Base-by-base conservation (phyloP, 2,113 vertebrate genomes). In the Mesitornis unicolor region DNA sequence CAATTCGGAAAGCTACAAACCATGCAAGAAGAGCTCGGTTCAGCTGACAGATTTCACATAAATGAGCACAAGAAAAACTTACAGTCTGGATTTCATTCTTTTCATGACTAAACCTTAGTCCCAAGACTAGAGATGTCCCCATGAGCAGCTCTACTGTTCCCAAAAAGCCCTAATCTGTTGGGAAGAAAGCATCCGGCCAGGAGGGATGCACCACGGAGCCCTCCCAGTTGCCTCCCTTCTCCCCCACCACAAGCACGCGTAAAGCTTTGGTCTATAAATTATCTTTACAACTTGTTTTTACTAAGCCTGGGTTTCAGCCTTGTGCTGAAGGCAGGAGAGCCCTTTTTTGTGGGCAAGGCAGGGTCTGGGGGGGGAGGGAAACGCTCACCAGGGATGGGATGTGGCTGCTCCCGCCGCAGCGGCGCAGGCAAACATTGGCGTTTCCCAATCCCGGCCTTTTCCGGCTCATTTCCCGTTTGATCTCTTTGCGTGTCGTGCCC, bases 391-490 rank as follows among this genome's bases (percentile, higher is more conserved):
- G 63, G 61, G 53, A 17, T 13, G 28, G 36, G 89, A 68, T 87
- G 64, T 1, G n/a, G 65, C 64, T 78, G 22, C 33, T 92, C 36
- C 63, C 73, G 80, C 38, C 35, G 28, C 3, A 24, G 36, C 8
- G 8, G 43, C 0, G 0, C 2, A 5, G 85, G 64, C 87, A 69
- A 31, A 69, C 63, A 31, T 5, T 25, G 6, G 42, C 6, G 3
- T 97, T 95, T 88, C 85, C 80, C 95, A 97, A 94, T 87, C 61
- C 45, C 2, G 13, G 29, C 86, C 69, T 91, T 94, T 87, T 71
- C 65, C 16, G 4, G 53, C 57, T 76, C 53, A 7, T 84, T 94
- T 93, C 75, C 77, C 10, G 1, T 89, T 91, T 89, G 90, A 79
- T 93, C 65, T 89, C 51, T 51, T 73, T 5, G 16, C 5, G 0